Evolutionary conservation across 2,797 vertebrate genomes (phyloP), one percentile per base, ranked within the genome.

Genomic region (Trichosurus vulpecula): DNA sequence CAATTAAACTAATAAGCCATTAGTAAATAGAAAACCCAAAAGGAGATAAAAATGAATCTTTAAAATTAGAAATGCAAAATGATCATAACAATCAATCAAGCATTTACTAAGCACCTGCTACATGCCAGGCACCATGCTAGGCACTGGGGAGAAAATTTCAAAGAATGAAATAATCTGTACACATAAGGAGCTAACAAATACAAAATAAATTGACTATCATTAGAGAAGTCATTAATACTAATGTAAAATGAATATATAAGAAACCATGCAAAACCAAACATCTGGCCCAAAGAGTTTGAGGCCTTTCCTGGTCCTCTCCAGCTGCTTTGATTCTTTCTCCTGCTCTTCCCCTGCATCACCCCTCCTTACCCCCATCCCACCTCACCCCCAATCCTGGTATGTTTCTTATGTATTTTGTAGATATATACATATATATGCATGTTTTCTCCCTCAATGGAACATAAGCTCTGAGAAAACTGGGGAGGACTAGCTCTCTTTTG

Each of bases 11-110:
- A 81, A 81, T 10, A 81, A 41, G 16, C n/a, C n/a, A 47, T 81
- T 47, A 81, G 66, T 41, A 81, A 47, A 81, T 22, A 81, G 41
- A 22, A 81, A 47, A 81, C 66, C 19, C 16, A 10, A 47, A 47
- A 81, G n/a, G 66, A 81, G n/a, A 81, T 81, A 41, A 22, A 66
- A 81, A 81, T 41, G 6, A 81, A 81, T 81, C 66, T 47, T 81
- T 81, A 81, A 81, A 81, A 81, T 81, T 81, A 81, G 66, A 81
- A 81, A 81, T 81, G n/a, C 66, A 81, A 41, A 81, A 81, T 81
- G 66, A 41, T 81, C 19, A 22, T 81, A 47, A 47, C 19, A 47
- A 81, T 81, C 66, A 81, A 47, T 9, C 66, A 81, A 81, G 66
- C 66, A 81, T 81, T 81, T 47, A 22, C 66, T 81, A 22, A 47